Evolutionary conservation across 2,888 invertebrate species (phyloP).

Genomic region (Erannis defoliaria): DNA sequence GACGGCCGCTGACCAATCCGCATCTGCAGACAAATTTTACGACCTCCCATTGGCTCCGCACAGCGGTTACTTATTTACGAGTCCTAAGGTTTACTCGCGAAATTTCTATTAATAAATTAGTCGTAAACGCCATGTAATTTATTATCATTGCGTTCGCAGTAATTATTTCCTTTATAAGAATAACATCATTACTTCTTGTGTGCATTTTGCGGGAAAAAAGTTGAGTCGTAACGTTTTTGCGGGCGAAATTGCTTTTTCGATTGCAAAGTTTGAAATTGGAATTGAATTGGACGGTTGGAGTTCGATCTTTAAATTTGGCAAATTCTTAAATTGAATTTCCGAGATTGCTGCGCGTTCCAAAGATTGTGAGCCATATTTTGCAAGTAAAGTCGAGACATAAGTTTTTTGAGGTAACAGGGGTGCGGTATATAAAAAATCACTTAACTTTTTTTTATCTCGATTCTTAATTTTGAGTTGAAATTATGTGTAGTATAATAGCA

Average conservation of each 20-base stretch:
- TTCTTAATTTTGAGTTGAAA: too few relatives aligned
- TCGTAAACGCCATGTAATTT: constrained; percentile 81
- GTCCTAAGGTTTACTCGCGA: constrained; percentile 82
- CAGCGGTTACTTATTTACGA: constrained; percentile 83
- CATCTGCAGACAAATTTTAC: constrained; percentile 77
- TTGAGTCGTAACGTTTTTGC: constrained; percentile 45
- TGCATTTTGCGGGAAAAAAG: constrained; percentile 48
- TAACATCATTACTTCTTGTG: constrained; percentile 70
- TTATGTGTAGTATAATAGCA: too few relatives aligned
- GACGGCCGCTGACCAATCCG: constrained; percentile 75
- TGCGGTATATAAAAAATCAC: background rate
- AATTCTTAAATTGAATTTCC: constrained; percentile 35
- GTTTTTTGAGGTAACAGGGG: constrained; percentile 4
- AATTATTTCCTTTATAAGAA: constrained; percentile 84
- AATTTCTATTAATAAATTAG: constrained; percentile 86
- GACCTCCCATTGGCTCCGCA: constrained; percentile 72
- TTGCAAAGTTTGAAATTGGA: constrained; percentile 44
- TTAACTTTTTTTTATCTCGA: background rate
- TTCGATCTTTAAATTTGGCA: constrained; percentile 45
- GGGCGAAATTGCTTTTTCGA: constrained; percentile 46
- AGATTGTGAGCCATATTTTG: constrained; percentile 13
- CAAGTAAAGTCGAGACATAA: constrained; percentile 3
- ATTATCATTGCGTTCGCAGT: constrained; percentile 76
- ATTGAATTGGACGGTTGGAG: constrained; percentile 45
- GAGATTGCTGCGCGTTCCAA: constrained; percentile 20